phyloP scores from a whole-genome alignment of 1,140 invertebrate genomes.

The Zeugodacus cucurbitae region DNA sequence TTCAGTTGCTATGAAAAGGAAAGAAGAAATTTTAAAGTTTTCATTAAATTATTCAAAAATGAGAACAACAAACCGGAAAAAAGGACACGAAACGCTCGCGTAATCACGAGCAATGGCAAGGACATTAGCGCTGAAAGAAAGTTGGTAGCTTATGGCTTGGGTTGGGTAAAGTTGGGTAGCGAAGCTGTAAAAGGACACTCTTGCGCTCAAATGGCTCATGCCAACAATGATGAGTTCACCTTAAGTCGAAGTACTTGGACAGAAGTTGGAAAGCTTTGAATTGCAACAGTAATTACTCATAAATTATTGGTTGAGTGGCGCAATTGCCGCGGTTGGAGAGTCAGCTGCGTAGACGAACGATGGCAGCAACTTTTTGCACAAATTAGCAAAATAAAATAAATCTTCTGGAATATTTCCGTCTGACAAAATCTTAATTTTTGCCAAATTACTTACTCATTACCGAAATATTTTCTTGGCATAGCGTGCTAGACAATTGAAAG shows the following conservation, averaged over 20 bases:
- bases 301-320: neutral
- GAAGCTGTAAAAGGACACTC: neutral
- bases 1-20: neutral
- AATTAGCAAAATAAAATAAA: neutral
- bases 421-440: neutral
- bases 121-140: neutral
- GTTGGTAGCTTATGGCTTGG: neutral
- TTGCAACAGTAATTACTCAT: neutral
- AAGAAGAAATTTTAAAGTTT: neutral
- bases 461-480: neutral
- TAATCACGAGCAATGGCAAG: neutral
- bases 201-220: neutral
- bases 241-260: neutral
- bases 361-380: neutral
- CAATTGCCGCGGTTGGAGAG: neutral
- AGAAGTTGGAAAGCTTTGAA: neutral
- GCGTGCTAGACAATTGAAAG: neutral
- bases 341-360: neutral
- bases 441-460: neutral
- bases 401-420: neutral
- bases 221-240: neutral
- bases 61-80: slow-evolving; percentile 5
- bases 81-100: neutral
- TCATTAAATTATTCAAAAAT: slow-evolving; percentile 5
- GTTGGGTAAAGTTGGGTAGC: neutral